phyloP scores from a whole-genome alignment of 2,113 vertebrate genomes.

The Orthochromis malagaraziensis region DNA sequence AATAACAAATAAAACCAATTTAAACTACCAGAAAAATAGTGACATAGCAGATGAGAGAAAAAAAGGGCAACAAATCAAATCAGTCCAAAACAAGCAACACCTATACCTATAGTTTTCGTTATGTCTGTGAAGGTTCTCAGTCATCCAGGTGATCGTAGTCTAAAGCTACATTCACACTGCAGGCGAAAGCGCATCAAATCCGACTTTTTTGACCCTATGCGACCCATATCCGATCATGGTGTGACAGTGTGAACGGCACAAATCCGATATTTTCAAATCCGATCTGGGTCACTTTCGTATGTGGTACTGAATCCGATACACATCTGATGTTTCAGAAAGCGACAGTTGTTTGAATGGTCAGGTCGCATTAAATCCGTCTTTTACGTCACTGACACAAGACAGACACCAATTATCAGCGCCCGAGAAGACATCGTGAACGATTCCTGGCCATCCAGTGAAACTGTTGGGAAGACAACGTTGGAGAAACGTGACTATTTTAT shows the following conservation, averaged over 20 bases:
- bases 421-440: fast-evolving
- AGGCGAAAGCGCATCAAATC: neutral
- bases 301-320: neutral
- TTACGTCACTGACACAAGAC: neutral
- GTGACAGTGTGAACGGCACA: neutral
- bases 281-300: neutral
- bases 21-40: neutral
- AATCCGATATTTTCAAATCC: neutral
- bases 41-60: neutral
- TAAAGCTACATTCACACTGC: neutral
- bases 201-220: neutral
- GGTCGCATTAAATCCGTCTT: fast-evolving
- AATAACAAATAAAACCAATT: neutral
- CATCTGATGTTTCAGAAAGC: neutral
- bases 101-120: neutral
- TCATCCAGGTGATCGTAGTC: neutral
- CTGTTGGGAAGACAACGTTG: neutral
- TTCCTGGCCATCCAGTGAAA: neutral
- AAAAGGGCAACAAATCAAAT: neutral
- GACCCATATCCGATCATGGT: neutral
- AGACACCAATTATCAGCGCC: neutral
- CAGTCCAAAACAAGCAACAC: neutral
- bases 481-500: fast-evolving
- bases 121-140: neutral
- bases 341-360: neutral